phyloP scores from a whole-genome alignment of 2,113 vertebrate species.

The Deroptyus accipitrinus region DNA sequence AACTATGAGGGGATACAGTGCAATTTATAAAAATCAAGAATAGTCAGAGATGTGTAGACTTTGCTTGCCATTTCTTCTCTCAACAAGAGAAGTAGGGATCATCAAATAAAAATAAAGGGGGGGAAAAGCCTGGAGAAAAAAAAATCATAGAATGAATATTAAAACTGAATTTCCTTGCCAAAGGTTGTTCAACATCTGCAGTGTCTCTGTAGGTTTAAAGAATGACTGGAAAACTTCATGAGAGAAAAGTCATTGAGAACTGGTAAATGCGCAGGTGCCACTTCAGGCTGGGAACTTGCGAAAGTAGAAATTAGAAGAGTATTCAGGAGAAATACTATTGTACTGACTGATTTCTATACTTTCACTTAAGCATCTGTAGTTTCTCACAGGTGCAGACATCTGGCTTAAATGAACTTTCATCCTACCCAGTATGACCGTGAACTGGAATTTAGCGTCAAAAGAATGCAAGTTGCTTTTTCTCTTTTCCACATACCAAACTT shows the following conservation, averaged over 20 bases:
- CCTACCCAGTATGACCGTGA: accelerated
- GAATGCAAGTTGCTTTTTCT: not conserved
- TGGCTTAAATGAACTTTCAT: not conserved
- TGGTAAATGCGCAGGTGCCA: not conserved
- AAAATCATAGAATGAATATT: not conserved
- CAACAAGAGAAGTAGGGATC: not conserved
- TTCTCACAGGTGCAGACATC: not conserved
- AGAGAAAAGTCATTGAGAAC: not conserved
- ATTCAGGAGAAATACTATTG: not conserved
- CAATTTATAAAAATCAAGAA: not conserved
- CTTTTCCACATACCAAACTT: not conserved
- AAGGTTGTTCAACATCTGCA: not conserved
- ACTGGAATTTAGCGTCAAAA: not conserved
- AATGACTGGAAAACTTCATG: not conserved
- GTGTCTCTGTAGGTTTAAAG: not conserved
- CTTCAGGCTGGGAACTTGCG: not conserved
- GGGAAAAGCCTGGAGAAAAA: not conserved
- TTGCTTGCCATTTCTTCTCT: not conserved
- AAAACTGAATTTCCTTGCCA: not conserved
- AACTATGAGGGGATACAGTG: not conserved
- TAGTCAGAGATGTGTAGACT: not conserved
- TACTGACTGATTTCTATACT: not conserved
- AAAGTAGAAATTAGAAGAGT: not conserved
- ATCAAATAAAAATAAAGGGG: not conserved
- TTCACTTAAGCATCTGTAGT: not conserved